Conservation (phyloP, 2,113 vertebrate genomes). For the Cheilinus undulatus region DNA sequence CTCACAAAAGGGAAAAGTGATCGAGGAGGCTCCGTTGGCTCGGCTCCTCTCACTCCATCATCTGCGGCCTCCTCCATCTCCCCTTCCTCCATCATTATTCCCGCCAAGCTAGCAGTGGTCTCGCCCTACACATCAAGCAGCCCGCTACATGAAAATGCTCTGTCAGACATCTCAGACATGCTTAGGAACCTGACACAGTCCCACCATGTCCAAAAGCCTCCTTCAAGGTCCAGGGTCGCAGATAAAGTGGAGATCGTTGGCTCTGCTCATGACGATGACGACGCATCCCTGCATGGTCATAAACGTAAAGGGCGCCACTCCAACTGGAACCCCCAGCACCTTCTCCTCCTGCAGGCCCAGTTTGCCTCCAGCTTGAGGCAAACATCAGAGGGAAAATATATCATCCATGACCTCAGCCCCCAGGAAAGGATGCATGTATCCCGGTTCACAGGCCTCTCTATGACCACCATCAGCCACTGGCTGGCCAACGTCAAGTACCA, state of each 20-base stretch:
- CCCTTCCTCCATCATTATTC: conserved; percentile 90
- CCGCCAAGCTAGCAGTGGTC: conserved; percentile 91
- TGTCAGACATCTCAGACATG: conserved; percentile 99
- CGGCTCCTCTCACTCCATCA: conserved; percentile 90
- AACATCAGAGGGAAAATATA: conserved; percentile 94
- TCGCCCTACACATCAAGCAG: conserved; percentile 94
- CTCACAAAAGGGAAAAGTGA: conserved; percentile 97
- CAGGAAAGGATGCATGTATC: conserved; percentile 99
- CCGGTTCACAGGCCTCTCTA: conserved; percentile 95
- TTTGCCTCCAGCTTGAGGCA: conserved; percentile 95
- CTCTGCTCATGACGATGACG: conserved; percentile 89
- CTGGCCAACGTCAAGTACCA: conserved; percentile 99
- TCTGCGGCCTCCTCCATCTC: conserved; percentile 91
- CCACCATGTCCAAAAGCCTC: conserved; percentile 89
- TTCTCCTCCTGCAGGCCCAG: conserved; percentile 98
- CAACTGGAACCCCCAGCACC: conserved; percentile 99
- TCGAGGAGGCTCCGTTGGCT: conserved; percentile 89
- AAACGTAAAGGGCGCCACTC: conserved; percentile 99
- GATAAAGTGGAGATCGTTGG: conserved; percentile 92
- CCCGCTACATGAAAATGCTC: conserved; percentile 95
- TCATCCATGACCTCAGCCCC: conserved; percentile 97
- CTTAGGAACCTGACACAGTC: conserved; percentile 97
- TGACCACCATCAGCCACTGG: conserved; percentile 99
- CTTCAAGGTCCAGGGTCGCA: conserved; percentile 89
- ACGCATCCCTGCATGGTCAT: conserved; percentile 89